phyloP scores from a whole-genome alignment of 2,797 vertebrate genomes.

The Uromys caudimaculatus region DNA sequence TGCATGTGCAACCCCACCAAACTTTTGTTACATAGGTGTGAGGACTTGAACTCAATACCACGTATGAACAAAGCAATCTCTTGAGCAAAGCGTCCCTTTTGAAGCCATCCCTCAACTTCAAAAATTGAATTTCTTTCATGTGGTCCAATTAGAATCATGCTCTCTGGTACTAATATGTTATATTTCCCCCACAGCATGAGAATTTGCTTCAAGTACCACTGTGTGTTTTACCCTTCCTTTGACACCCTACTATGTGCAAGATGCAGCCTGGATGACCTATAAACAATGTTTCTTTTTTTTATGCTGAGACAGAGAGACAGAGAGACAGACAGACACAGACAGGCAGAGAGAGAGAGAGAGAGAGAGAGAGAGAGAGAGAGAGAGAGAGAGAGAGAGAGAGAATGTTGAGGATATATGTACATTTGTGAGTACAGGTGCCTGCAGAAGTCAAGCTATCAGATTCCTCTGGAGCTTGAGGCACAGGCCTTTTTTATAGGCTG shows the following conservation, averaged over 20 bases:
- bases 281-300: not conserved
- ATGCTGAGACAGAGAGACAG: not conserved
- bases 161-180: not conserved
- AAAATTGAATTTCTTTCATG: not conserved
- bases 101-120: not conserved
- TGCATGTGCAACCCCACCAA: not conserved
- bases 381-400: too few relatives aligned
- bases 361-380: not conserved
- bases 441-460: not conserved
- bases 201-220: not conserved
- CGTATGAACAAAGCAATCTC: not conserved
- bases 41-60: not conserved
- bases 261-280: not conserved
- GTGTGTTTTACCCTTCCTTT: not conserved
- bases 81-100: not conserved
- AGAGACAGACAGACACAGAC: too few relatives aligned
- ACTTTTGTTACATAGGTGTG: not conserved
- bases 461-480: not conserved
- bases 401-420: too few relatives aligned
- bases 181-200: not conserved
- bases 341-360: not conserved
- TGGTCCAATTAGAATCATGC: not conserved
- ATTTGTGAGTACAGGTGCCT: not conserved
- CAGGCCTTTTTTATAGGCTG: not conserved
- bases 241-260: not conserved